Evolutionary conservation across 2,888 invertebrate genomes (phyloP), one percentile per base, ranked within the genome.

Genomic region (Apamea sordens): DNA sequence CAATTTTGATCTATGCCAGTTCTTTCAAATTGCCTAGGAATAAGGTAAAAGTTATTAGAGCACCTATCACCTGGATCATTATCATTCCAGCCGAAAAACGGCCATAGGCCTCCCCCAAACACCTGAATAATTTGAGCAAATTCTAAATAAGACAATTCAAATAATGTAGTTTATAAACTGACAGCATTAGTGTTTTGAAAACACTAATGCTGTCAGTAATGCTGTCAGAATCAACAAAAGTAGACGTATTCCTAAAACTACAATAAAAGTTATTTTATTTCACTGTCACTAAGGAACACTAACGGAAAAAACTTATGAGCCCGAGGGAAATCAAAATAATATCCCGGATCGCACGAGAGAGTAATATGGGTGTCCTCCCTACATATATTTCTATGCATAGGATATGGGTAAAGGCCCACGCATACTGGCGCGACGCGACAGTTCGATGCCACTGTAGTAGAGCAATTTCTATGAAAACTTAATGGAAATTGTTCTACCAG

Each of bases 311-410:
- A 21, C 71, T 65, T 28, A 47, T 24, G 50, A 18, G 28, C 79
- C 78, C 79, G 24, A 71, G 79, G 79, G 79, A 79, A 79, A 79
- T 79, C 78, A 79, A 70, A 70, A 36, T 28, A 24, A 70, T 65
- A 59, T 78, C 24, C 28, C 10, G 28, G 10, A 65, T 67, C n/a
- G 47, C 28, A 32, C 15, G 47, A 64, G 24, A 8, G 24, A 11
- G 28, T 28, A 41, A 41, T 44, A 32, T n/a, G 6, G 74, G 63
- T 47, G 44, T 68, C 1, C 11, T 68, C 1, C 11, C 6, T 21
- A 68, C 18, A 67, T 10, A 68, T 18, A 47, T 44, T 68, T 44
- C 1, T 28, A 28, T 44, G 68, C 68, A 67, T 61, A 21, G 24
- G 15, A 15, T 32, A 50, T 24, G 24, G 69, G 5, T 56, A 56